Conservation (phyloP, 2,113 vertebrate genomes). For the Myocastor coypus region DNA sequence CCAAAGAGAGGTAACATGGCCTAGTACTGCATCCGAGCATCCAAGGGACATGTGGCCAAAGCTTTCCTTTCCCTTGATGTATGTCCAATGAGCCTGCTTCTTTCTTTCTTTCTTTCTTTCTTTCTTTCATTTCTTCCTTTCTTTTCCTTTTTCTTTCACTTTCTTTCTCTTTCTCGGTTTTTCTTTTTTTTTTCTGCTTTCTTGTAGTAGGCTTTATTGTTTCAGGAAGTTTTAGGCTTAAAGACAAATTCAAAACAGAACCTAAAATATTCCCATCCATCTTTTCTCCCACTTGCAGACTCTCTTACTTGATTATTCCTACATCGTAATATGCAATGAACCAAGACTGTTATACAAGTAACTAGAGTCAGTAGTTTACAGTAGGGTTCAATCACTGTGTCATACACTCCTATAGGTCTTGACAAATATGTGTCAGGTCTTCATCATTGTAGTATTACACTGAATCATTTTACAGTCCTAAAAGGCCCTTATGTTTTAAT, state of each 20-base stretch:
- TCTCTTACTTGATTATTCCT: background rate
- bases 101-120: fast-evolving
- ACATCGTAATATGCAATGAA: background rate
- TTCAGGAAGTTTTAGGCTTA: conserved; percentile 23
- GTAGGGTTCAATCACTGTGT: background rate
- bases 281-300: background rate
- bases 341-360: background rate
- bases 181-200: background rate
- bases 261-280: background rate
- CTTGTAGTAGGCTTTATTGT: background rate
- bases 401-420: background rate
- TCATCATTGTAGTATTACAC: background rate
- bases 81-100: background rate
- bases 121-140: fast-evolving
- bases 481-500: background rate
- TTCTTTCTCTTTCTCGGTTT: too few species aligned
- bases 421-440: background rate
- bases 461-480: background rate
- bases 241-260: conserved; percentile 16
- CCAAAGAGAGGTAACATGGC: background rate
- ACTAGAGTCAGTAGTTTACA: background rate
- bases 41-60: background rate
- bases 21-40: too few species aligned
- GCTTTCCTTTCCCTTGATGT: background rate
- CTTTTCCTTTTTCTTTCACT: background rate